These are phyloP conservation scores for Argyrosomus regius DNA, from an alignment of 2,797 vertebrate species.

Conservation along the genomic window DNA sequence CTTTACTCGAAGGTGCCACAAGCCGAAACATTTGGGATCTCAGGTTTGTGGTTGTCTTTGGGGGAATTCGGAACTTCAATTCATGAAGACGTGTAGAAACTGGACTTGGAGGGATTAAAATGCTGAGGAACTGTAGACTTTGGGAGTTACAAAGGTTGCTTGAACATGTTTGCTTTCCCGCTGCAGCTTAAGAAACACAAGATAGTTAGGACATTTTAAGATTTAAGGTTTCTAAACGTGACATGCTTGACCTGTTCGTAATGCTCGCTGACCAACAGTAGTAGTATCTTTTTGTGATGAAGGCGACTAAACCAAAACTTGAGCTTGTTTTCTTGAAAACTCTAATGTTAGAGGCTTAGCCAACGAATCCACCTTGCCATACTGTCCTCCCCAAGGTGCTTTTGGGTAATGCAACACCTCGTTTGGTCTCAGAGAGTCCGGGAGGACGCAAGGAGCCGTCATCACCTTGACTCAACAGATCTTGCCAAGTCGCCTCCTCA, in stretches of 20 bases:
- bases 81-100: neutral
- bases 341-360: too few relatives aligned
- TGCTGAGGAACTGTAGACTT: too few relatives aligned
- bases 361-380: neutral
- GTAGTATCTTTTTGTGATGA: neutral
- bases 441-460: slow-evolving; percentile 23
- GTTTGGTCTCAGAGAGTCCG: neutral
- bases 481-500: slow-evolving; percentile 35
- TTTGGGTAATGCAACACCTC: neutral
- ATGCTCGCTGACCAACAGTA: neutral
- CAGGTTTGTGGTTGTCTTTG: too few relatives aligned
- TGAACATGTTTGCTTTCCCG: neutral
- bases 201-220: neutral
- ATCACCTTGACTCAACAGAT: slow-evolving; percentile 55
- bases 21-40: too few relatives aligned
- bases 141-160: neutral
- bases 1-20: too few relatives aligned
- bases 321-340: neutral
- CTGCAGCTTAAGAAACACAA: neutral
- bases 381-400: neutral
- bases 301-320: neutral
- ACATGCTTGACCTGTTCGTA: neutral
- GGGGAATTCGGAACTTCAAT: too few relatives aligned
- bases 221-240: too few relatives aligned
- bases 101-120: neutral